Evolutionary conservation across 2,888 invertebrate genomes (phyloP).

Genomic region (Tribolium freemani): DNA sequence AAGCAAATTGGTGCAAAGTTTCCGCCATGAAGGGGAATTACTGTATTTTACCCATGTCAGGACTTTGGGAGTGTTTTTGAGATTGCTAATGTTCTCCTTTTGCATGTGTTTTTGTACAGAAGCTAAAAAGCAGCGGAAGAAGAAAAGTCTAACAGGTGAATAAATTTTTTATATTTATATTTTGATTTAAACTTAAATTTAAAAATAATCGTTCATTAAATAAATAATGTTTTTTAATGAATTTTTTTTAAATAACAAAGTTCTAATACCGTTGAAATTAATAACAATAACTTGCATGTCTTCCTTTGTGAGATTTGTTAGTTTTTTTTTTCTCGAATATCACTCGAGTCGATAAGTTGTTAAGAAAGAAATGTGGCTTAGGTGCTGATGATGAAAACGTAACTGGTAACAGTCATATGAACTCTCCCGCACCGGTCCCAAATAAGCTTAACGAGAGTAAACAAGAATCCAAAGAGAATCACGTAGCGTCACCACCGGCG

Average conservation of each 20-base stretch:
- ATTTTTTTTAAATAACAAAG: constrained; percentile 28
- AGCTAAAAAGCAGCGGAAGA: constrained; percentile 96
- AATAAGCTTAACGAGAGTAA: constrained; percentile 69
- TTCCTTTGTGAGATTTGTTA: constrained; percentile 34
- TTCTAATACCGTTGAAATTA: constrained; percentile 18
- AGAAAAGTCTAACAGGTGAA: constrained; percentile 93
- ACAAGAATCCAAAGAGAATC: constrained; percentile 73
- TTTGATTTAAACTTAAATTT: constrained; percentile 53
- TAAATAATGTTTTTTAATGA: constrained; percentile 38
- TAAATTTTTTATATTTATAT: constrained; percentile 68
- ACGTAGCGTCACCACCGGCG: constrained; percentile 68
- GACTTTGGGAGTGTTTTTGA: constrained; percentile 69
- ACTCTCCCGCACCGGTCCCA: constrained; percentile 66
- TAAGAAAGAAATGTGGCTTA: constrained; percentile 21
- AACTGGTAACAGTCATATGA: constrained; percentile 73
- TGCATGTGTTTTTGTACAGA: constrained; percentile 78
- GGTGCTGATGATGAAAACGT: constrained; percentile 73
- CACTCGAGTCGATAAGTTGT: not conserved
- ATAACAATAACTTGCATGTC: constrained; percentile 29
- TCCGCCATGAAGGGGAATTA: constrained; percentile 52
- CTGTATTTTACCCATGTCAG: constrained; percentile 67
- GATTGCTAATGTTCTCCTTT: constrained; percentile 70
- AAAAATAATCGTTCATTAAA: constrained; percentile 38
- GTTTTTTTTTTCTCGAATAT: not conserved
- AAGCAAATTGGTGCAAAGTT: constrained; percentile 23